Percentiles rank a stretch among this genome's conserved stretches.
phyloP scores from a whole-genome alignment of 2,113 vertebrate genomes.

The Smithornis capensis region DNA sequence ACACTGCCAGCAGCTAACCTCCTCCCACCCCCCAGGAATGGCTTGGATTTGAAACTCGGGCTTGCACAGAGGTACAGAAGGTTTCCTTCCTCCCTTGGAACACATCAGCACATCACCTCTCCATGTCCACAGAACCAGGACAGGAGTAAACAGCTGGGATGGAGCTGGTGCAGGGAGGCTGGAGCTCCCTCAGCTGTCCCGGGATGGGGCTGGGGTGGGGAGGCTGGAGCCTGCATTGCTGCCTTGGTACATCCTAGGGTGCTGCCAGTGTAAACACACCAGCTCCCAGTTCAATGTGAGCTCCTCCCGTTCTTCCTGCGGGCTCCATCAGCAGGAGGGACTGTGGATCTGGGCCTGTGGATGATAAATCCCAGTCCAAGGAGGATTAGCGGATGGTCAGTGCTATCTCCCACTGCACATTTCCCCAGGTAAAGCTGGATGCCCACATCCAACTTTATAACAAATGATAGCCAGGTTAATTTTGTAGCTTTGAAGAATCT shows the following conservation, averaged over 20 bases:
- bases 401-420: background rate
- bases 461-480: no score
- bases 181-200: background rate
- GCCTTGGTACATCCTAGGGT: background rate
- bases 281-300: background rate
- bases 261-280: no score
- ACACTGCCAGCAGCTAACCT: background rate
- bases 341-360: background rate
- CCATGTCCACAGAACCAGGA: background rate
- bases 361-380: background rate
- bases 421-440: background rate
- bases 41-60: background rate
- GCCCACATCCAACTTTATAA: background rate
- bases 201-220: background rate
- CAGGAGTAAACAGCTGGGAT: background rate
- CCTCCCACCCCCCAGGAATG: background rate
- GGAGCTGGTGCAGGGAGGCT: background rate
- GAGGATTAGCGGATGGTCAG: background rate
- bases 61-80: no score
- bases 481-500: background rate
- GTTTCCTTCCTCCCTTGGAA: background rate
- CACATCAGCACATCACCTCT: background rate
- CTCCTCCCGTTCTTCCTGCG: background rate
- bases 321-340: background rate
- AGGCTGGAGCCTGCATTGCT: background rate